Percentiles rank a stretch among this genome's conserved stretches.
phyloP scores from a whole-genome alignment of 2,888 invertebrate genomes.

The Metellina segmentata region DNA sequence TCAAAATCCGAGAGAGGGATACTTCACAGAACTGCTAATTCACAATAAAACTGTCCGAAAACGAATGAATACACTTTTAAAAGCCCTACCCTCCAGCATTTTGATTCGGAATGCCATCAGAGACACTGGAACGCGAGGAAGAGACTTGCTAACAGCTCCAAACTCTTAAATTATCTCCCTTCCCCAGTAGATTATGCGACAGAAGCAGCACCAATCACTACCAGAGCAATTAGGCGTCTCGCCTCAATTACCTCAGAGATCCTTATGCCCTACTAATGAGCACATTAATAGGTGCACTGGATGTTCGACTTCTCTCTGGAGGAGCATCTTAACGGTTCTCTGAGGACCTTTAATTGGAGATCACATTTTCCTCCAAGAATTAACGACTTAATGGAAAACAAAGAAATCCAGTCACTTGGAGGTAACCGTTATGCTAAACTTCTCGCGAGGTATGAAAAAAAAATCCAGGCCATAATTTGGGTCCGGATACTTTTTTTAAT shows the following conservation, averaged over 20 bases:
- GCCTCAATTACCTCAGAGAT: slow-evolving; percentile 30
- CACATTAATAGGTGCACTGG: slow-evolving; percentile 20
- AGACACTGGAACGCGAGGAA: too few relatives aligned
- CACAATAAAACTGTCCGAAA: too few relatives aligned
- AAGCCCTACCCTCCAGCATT: too few relatives aligned
- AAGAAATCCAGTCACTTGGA: background rate
- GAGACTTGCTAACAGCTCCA: background rate
- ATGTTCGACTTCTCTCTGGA: background rate
- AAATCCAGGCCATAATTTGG: background rate
- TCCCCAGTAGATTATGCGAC: background rate
- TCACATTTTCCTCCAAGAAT: background rate
- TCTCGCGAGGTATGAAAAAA: background rate
- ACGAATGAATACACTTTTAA: too few relatives aligned
- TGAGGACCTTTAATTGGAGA: background rate
- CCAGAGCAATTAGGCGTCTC: slow-evolving; percentile 21
- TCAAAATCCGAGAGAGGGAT: too few relatives aligned
- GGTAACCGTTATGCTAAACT: background rate
- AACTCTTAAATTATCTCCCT: background rate
- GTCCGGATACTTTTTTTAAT: too few relatives aligned
- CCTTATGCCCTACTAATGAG: slow-evolving; percentile 35
- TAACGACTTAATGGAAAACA: background rate
- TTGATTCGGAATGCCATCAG: too few relatives aligned
- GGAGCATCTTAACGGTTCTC: background rate
- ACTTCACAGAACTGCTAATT: too few relatives aligned
- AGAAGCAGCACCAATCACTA: slow-evolving; percentile 19